Conservation (phyloP, 2,113 vertebrate species). For the Lucifuga dentata region DNA sequence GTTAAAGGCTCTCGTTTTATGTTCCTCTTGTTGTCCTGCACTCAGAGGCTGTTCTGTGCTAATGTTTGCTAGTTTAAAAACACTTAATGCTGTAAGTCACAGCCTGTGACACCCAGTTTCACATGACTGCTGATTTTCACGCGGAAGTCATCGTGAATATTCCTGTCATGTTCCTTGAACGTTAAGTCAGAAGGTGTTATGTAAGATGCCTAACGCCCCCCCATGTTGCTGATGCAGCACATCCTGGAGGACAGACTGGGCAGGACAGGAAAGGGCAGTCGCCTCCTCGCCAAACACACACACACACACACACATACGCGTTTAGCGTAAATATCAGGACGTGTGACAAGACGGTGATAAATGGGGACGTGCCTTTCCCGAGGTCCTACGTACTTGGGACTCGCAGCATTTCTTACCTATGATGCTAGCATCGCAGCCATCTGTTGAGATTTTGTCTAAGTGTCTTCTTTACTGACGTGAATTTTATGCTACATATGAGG, state of each 20-base stretch:
- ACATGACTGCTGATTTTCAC: not conserved
- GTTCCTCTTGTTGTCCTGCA: constrained; percentile 52
- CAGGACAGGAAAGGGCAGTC: constrained; percentile 48
- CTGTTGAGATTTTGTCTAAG: no score
- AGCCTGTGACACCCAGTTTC: not conserved
- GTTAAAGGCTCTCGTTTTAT: constrained; percentile 65
- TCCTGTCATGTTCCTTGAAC: constrained; percentile 26
- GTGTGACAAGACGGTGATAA: no score
- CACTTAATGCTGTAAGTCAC: not conserved
- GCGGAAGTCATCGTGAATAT: not conserved
- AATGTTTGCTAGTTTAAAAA: constrained; percentile 40
- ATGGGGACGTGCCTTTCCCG: no score
- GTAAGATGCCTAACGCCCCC: constrained; percentile 35
- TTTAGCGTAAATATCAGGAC: no score
- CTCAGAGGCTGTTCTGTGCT: constrained; percentile 34
- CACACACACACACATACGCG: constrained; percentile 31
- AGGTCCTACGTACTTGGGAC: no score
- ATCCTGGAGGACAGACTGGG: constrained; percentile 60
- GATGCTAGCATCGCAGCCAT: no score
- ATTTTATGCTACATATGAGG: no score
- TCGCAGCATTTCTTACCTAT: no score
- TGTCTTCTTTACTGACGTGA: no score
- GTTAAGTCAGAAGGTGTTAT: constrained; percentile 35
- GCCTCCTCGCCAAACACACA: constrained; percentile 2
- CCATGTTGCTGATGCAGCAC: constrained; percentile 60